Evolutionary conservation across 1,140 invertebrate genomes (phyloP).

Genomic region (Aphaenogaster ashmeadi): DNA sequence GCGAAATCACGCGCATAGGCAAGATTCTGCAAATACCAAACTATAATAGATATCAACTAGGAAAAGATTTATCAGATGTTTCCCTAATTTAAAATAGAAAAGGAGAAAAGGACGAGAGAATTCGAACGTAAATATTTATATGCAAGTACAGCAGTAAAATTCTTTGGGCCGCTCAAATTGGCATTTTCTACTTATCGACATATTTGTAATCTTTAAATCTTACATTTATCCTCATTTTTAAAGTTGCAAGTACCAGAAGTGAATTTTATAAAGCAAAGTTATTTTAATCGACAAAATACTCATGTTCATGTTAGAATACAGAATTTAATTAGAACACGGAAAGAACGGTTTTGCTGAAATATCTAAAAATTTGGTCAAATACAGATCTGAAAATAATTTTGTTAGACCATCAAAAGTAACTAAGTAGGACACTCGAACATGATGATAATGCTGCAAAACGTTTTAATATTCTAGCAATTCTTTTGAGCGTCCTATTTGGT

Average conservation of each 20-base stretch:
- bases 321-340: background rate
- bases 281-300: background rate
- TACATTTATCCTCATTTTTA: background rate
- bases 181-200: background rate
- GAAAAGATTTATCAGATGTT: background rate
- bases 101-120: background rate
- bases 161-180: background rate
- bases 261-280: background rate
- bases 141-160: background rate
- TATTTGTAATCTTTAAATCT: background rate
- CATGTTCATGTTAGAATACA: background rate
- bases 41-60: background rate
- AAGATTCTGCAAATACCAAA: background rate
- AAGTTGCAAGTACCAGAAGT: background rate
- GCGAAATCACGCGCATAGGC: background rate
- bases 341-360: no score
- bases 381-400: no score
- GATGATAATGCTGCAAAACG: no score
- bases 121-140: background rate
- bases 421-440: no score
- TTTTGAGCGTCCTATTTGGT: no score
- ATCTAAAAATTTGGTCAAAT: no score
- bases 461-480: no score
- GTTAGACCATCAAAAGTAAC: no score
- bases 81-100: background rate